Evolutionary conservation across 2,888 invertebrate genomes (phyloP), one percentile per base, ranked within the genome.

Genomic region (Lochmaea capreae): DNA sequence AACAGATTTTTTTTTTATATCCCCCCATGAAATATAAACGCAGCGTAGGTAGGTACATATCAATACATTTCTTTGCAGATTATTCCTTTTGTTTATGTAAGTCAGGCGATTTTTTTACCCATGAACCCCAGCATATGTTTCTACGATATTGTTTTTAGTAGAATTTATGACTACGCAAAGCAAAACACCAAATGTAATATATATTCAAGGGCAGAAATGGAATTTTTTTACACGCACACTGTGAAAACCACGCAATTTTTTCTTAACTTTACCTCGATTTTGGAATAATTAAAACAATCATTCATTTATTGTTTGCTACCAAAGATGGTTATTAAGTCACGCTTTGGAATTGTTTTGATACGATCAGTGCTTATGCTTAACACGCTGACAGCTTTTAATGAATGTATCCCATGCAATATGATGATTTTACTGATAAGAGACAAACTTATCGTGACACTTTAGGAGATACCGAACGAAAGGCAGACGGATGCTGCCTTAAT

Each of bases 181-280:
- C 26, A 33, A 33, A 59, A 33, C 33, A 1, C 12, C 14, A 9
- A 39, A 14, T 61, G n/a, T 61, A 14, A n/a, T 61, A 39, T 61
- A 43, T 16, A 42, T 63, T 63, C 62, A 43, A 57, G 57, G 26
- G 39, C 10, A 33, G 14, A 39, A 39, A 18, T 67, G 49, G 6
- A 26, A 49, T 18, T 14, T 18, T 46, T 18, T 10, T n/a, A 10
- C 67, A 67, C 67, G 67, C 54, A 67, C 39, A 2, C 10, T 0
- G 14, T 10, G 2, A 39, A 54, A 67, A 39, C 11, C 67, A 67
- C 67, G 67, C 67, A 66, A 65, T 52, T 62, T 54, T 62, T 54
- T 33, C 39, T 54, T 10, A 18, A 39, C 1, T 39, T 8, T 39
- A 39, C 33, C 33, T 39, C 33, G 9, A 54, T 52, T 52, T 52